These are phyloP conservation scores for Ricordea florida DNA, from an alignment of 92 coral and sea anemone genomes.

Conservation along the genomic window DNA sequence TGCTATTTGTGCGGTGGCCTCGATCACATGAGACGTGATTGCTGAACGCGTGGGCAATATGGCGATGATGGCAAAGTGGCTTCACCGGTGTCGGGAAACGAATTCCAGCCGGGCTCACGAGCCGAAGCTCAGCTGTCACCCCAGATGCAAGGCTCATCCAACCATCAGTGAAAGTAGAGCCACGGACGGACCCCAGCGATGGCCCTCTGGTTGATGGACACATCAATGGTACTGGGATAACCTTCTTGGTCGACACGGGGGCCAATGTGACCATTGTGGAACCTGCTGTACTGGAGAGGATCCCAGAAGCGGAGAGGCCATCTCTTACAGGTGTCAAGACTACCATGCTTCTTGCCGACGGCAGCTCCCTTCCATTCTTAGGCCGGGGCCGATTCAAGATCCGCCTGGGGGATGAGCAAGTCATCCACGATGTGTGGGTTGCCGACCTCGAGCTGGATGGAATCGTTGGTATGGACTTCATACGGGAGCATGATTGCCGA, in stretches of 20 bases:
- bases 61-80: too few relatives aligned
- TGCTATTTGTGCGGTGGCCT: slow-evolving; percentile 19
- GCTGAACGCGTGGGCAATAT: too few relatives aligned
- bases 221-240: not conserved
- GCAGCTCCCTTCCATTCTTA: slow-evolving; percentile 8
- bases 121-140: not conserved
- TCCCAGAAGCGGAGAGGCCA: not conserved
- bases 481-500: not conserved
- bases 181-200: not conserved
- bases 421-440: slow-evolving; percentile 1
- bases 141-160: not conserved
- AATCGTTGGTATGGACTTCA: not conserved
- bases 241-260: not conserved
- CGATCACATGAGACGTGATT: slow-evolving; percentile 14
- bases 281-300: not conserved
- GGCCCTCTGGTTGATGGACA: not conserved
- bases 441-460: not conserved
- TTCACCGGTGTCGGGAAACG: not conserved
- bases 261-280: slow-evolving; percentile 11
- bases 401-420: not conserved
- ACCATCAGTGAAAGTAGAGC: not conserved
- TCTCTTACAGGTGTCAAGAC: not conserved
- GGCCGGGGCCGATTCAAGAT: slow-evolving; percentile 2
- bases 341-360: slow-evolving; percentile 3
- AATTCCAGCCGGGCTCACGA: not conserved